These are phyloP conservation scores for Capreolus pygargus DNA, from an alignment of 2,113 vertebrate genomes.

Conservation along the genomic window DNA sequence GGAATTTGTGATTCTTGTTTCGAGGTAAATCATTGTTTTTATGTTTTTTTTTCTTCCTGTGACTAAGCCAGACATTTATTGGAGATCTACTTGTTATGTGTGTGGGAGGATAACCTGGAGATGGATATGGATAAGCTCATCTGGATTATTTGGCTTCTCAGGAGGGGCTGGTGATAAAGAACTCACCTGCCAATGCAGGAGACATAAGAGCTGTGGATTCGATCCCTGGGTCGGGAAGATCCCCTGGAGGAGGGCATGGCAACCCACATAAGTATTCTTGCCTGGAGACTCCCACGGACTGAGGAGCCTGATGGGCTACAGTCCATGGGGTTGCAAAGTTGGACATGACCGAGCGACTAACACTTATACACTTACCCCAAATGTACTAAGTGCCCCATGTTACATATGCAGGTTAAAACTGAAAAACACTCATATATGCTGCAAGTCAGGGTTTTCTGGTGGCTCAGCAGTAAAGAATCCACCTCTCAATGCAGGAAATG, in stretches of 20 bases:
- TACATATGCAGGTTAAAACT: background rate
- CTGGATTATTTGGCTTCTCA: background rate
- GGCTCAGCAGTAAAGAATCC: background rate
- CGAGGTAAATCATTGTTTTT: background rate
- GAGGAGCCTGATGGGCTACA: background rate
- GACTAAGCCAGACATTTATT: background rate
- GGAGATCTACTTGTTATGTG: background rate
- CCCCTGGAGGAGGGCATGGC: background rate
- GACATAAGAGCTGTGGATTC: background rate
- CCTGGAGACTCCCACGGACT: background rate
- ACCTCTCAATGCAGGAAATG: background rate
- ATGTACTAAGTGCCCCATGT: background rate
- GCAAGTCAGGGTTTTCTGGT: background rate
- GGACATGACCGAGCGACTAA: background rate
- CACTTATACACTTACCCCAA: background rate
- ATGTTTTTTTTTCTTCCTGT: background rate
- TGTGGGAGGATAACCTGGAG: background rate
- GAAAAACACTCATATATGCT: background rate
- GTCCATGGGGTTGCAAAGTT: background rate
- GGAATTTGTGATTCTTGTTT: background rate
- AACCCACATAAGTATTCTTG: background rate
- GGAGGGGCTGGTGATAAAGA: background rate
- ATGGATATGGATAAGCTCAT: accelerated
- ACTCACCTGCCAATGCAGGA: background rate
- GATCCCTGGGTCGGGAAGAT: background rate